Evolutionary conservation across 2,797 vertebrate genomes (phyloP), one percentile per base, ranked within the genome.

Genomic region (Cichlasoma orientale): DNA sequence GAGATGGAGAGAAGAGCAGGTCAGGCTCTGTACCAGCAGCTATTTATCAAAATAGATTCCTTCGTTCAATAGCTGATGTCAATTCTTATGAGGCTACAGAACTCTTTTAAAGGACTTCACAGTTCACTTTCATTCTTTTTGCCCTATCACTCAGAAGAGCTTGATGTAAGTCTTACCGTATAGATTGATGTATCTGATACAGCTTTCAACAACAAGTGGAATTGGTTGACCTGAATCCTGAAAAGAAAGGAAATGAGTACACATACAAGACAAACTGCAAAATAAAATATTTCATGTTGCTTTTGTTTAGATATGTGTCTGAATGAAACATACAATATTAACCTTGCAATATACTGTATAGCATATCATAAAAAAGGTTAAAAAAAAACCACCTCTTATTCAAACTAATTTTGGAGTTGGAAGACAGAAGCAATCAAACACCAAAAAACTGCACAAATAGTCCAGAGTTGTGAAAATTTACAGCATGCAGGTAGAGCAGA

Each of bases 171-270:
- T 78, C 97, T 97, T 85, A 99, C 98, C 98, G 0, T 99, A 99
- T 21, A 99, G 94, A 89, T 99, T 99, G 95, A 99, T 99, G 95
- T 98, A 98, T 70, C 98, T 95, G 90, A 99, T 93, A 79, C 98
- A 99, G 94, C 98, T 99, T 89, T 99, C 98, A 0, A 98, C 98
- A 5, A 99, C 98, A 6, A 99, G 95, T 0, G 98, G 98, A 83
- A 99, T 99, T 19, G 97, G 96, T 93, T 99, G 98, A 73, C 95
- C 95, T 55, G 95, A 96, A 81, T 95, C 95, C 95, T 96, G 87
- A 55, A 85, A 84, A 16, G 14, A 86, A 74, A 87, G 53, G 29
- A 7, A 79, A 70, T 21, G 44, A 52, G 56, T 55, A 68, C 19
- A 50, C 8, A 78, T 27, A 78, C 6, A 80, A 68, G 33, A 25